A percentile compares a stretch with the other conserved stretches of the same genome.
Evolutionary conservation across 2,113 vertebrate genomes (phyloP).

Genomic region (Oreocharis arfaki): DNA sequence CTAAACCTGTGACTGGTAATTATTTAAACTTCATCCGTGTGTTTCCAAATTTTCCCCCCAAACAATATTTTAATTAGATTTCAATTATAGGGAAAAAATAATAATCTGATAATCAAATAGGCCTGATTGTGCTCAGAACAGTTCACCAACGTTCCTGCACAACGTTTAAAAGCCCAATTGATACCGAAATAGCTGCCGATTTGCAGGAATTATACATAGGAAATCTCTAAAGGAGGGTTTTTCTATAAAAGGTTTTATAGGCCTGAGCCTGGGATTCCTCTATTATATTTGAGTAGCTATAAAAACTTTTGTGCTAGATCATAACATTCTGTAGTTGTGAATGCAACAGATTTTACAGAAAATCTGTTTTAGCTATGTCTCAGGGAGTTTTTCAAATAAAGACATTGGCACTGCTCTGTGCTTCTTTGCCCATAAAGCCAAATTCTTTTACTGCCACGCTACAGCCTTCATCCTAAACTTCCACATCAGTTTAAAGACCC

Average conservation of each 20-base stretch:
- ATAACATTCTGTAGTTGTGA: constrained; percentile 53
- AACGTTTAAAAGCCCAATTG: not conserved
- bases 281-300: constrained; percentile 39
- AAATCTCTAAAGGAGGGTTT: not conserved
- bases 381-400: constrained; percentile 37
- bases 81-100: not conserved
- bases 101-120: not conserved
- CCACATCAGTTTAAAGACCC: not conserved
- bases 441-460: not conserved
- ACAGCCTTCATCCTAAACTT: not conserved
- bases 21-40: not conserved
- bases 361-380: constrained; percentile 48
- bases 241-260: constrained; percentile 5
- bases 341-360: constrained; percentile 50
- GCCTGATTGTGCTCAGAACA: not conserved
- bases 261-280: constrained; percentile 26
- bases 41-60: not conserved
- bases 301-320: constrained; percentile 53
- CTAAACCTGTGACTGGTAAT: not conserved
- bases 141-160: not conserved
- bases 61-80: not conserved
- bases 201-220: not conserved
- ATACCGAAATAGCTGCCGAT: not conserved
- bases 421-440: not conserved
- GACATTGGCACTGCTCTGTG: not conserved